These are phyloP conservation scores for Monochamus alternatus DNA, from an alignment of 2,888 invertebrate genomes.

Conservation along the genomic window DNA sequence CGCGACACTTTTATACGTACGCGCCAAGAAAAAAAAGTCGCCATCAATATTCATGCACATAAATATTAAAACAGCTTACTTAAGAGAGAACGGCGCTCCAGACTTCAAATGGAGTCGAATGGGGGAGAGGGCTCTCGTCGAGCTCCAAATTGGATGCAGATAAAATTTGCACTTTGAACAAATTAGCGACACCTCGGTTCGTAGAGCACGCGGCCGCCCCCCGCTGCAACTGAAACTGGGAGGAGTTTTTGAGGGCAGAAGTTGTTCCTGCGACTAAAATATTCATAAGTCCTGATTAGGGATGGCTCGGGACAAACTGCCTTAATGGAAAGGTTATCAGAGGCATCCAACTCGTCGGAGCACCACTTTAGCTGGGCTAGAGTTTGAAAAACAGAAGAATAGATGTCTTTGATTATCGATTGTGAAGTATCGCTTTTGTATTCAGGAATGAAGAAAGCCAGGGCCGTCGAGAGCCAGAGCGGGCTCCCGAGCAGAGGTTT, in stretches of 20 bases:
- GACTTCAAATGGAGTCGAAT: constrained; percentile 69
- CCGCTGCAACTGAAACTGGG: constrained; percentile 22
- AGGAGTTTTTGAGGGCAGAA: constrained; percentile 32
- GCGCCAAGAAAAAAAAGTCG: constrained; percentile 58
- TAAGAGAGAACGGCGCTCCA: constrained; percentile 57
- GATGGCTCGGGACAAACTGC: constrained; percentile 29
- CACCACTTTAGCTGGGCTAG: no score
- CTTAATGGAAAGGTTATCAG: constrained; percentile 29
- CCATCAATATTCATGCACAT: constrained; percentile 67
- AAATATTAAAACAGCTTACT: constrained; percentile 68
- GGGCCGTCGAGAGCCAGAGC: no score
- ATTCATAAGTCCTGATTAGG: constrained; percentile 40
- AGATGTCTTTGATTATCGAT: no score
- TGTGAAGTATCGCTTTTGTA: no score
- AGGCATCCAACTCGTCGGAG: no score
- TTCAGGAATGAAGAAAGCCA: no score
- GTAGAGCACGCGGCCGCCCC: constrained; percentile 47
- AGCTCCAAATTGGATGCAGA: constrained; percentile 63
- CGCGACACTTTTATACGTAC: constrained; percentile 37
- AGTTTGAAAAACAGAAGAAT: no score
- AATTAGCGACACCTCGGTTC: constrained; percentile 67
- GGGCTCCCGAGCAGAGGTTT: no score
- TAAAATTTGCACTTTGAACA: constrained; percentile 68
- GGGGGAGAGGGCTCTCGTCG: constrained; percentile 61
- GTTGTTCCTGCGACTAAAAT: constrained; percentile 40